phyloP scores from a whole-genome alignment of 2,888 invertebrate genomes.

The Melanophora roralis region DNA sequence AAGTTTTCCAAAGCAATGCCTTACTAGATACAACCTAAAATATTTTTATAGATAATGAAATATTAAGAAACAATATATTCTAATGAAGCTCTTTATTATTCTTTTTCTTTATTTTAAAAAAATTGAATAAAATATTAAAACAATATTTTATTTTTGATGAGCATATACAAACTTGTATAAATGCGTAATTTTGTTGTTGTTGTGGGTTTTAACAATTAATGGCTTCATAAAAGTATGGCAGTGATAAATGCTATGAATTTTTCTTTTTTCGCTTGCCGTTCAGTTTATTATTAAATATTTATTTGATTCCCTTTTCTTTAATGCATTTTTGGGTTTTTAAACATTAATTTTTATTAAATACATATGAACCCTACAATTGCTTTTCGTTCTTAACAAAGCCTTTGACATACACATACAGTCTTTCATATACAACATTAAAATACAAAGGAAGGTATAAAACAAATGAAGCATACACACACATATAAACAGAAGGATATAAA shows the following conservation, averaged over 20 bases:
- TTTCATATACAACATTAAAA: too few species aligned
- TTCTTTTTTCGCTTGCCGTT: background rate
- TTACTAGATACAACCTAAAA: too few species aligned
- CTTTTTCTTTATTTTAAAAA: too few species aligned
- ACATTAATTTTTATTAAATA: slow-evolving; percentile 7
- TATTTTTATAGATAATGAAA: too few species aligned
- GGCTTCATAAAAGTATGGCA: background rate
- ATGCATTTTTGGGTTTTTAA: background rate
- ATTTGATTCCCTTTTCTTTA: background rate
- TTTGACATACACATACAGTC: background rate
- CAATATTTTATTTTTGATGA: too few species aligned
- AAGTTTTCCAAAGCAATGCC: too few species aligned
- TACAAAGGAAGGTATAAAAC: background rate
- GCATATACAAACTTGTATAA: too few species aligned
- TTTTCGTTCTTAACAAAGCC: background rate
- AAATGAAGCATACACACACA: background rate
- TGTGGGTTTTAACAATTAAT: background rate
- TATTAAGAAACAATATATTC: too few species aligned
- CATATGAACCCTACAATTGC: background rate
- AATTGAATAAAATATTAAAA: too few species aligned
- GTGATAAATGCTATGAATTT: slow-evolving; percentile 1
- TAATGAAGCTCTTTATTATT: too few species aligned
- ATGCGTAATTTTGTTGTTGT: background rate
- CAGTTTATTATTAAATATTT: background rate
- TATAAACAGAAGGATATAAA: too few species aligned